A percentile compares a stretch with the other conserved stretches of the same genome.
Conservation (phyloP, 1,140 invertebrate species). For the Meloidogyne chitwoodi region DNA sequence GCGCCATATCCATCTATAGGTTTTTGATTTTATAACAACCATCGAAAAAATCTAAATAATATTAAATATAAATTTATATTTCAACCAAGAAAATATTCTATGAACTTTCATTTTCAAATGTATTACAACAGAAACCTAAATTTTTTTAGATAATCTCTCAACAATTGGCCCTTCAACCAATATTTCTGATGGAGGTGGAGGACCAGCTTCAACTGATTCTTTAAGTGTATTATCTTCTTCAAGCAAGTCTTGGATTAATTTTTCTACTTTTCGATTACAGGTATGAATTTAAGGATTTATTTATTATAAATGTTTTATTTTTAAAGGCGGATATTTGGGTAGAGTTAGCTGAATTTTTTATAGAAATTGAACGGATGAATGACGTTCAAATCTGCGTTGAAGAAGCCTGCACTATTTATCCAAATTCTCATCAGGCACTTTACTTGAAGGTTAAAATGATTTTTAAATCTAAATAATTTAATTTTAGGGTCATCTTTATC, state of each 20-base stretch:
- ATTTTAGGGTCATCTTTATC: slow-evolving; percentile 45
- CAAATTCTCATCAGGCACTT: slow-evolving; percentile 56
- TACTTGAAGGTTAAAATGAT: slow-evolving; percentile 48
- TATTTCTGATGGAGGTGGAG: slow-evolving; percentile 41
- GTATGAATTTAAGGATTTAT: slow-evolving; percentile 12
- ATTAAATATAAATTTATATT: neutral
- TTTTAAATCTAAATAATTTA: slow-evolving; percentile 17
- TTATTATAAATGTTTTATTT: neutral
- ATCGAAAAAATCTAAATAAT: too few species aligned
- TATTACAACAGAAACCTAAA: neutral
- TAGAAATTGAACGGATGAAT: slow-evolving; percentile 41
- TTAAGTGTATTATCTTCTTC: slow-evolving; percentile 40
- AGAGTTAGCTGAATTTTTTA: slow-evolving; percentile 56
- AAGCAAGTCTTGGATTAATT: slow-evolving; percentile 31
- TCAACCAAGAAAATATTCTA: too few species aligned
- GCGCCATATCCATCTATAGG: slow-evolving; percentile 4
- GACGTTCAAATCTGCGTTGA: slow-evolving; percentile 56
- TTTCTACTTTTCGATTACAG: slow-evolving; percentile 31
- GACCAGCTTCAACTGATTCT: slow-evolving; percentile 50
- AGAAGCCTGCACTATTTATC: slow-evolving; percentile 54
- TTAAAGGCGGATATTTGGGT: slow-evolving; percentile 58
- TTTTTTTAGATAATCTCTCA: slow-evolving; percentile 20
- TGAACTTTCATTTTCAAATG: too few species aligned
- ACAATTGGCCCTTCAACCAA: slow-evolving; percentile 20
- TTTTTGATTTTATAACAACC: too few species aligned